Conservation (phyloP, 2,888 invertebrate genomes). For the Orchesella flavescens region DNA sequence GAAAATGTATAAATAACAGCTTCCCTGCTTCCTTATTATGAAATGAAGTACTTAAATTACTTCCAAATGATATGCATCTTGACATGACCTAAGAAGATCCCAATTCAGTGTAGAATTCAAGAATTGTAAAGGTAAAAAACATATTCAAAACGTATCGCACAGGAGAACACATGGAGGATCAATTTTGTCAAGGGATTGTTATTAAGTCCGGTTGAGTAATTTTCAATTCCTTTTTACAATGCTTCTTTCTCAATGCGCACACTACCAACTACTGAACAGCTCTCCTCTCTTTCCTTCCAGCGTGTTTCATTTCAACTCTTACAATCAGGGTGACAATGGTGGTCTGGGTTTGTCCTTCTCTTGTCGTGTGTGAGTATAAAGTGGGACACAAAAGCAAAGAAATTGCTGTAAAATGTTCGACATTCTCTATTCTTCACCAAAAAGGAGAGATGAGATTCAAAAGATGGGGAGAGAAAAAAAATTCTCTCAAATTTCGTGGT, state of each 20-base stretch:
- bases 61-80: too few relatives aligned
- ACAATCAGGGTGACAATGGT: conserved; percentile 23
- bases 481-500: conserved; percentile 51
- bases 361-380: conserved; percentile 43
- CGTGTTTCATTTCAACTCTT: background rate
- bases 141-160: too few relatives aligned
- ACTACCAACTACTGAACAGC: conserved; percentile 14
- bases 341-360: conserved; percentile 7
- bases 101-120: too few relatives aligned
- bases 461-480: conserved; percentile 19
- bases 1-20: too few relatives aligned
- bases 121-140: too few relatives aligned
- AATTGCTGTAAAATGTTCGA: conserved; percentile 3
- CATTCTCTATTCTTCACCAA: conserved; percentile 5
- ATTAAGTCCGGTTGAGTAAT: conserved; percentile 46
- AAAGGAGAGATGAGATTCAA: background rate
- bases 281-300: background rate
- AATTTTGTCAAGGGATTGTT: conserved; percentile 20
- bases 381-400: conserved; percentile 35
- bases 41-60: too few relatives aligned
- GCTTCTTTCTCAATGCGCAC: conserved; percentile 41
- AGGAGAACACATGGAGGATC: too few relatives aligned
- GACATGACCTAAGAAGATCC: too few relatives aligned
- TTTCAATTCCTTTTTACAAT: conserved; percentile 48
- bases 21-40: too few relatives aligned